Percentiles rank a stretch among this genome's conserved stretches.
Evolutionary conservation across 2,888 invertebrate genomes (phyloP).

Genomic region (Himalopsyche tibetana): DNA sequence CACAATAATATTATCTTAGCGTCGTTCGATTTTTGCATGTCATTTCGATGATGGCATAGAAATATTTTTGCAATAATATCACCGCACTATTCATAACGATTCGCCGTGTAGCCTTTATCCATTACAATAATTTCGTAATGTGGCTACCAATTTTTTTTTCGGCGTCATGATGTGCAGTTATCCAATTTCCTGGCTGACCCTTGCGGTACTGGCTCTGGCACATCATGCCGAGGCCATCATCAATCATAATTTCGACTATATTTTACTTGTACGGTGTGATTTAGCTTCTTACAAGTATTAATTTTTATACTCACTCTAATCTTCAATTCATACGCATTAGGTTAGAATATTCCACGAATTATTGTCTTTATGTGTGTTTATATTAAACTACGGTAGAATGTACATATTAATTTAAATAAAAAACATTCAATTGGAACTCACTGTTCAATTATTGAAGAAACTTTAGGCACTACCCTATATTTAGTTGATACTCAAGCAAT

Average conservation of each 20-base stretch:
- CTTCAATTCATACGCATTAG: too few relatives aligned
- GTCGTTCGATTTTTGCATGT: too few relatives aligned
- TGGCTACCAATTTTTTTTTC: slow-evolving; percentile 31
- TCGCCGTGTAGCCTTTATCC: slow-evolving; percentile 9
- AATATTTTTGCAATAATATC: neutral
- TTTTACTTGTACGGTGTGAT: slow-evolving; percentile 45
- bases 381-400: too few relatives aligned
- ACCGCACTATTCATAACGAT: neutral
- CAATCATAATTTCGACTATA: slow-evolving; percentile 61
- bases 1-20: too few relatives aligned
- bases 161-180: slow-evolving; percentile 53
- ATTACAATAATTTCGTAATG: slow-evolving; percentile 44
- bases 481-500: too few relatives aligned
- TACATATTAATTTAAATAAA: too few relatives aligned
- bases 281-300: slow-evolving; percentile 31
- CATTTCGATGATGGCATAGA: neutral
- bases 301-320: neutral
- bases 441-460: too few relatives aligned
- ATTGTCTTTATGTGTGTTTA: too few relatives aligned
- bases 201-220: neutral
- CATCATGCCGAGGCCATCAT: slow-evolving; percentile 47
- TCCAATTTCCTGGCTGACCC: slow-evolving; percentile 58
- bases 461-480: too few relatives aligned
- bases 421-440: too few relatives aligned
- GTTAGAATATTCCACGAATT: too few relatives aligned